These are phyloP conservation scores for Pelecanoides urinatrix DNA, from an alignment of 2,113 vertebrate species.

Conservation along the genomic window DNA sequence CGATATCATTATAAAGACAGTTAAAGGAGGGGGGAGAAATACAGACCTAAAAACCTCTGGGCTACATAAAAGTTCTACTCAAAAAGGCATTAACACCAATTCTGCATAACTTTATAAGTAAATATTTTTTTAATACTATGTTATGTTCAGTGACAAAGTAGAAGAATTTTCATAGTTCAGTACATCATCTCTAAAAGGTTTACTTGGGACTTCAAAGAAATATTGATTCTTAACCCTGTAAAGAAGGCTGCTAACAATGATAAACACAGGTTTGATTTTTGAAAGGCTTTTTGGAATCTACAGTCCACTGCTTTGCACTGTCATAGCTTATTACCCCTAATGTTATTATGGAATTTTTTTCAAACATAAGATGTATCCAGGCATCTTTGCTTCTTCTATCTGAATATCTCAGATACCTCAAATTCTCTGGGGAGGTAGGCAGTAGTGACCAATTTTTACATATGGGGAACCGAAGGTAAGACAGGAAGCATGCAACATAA, in stretches of 20 bases:
- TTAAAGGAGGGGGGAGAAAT: background rate
- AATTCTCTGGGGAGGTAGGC: background rate
- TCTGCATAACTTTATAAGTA: background rate
- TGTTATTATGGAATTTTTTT: background rate
- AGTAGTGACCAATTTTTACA: background rate
- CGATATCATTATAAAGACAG: background rate
- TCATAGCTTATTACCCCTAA: background rate
- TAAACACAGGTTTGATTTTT: background rate
- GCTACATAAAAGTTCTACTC: background rate
- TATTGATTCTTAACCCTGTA: background rate
- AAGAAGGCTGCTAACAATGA: background rate
- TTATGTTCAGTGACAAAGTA: background rate
- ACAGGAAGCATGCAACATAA: background rate
- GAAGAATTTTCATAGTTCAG: background rate
- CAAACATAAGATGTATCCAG: background rate
- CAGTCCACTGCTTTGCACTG: background rate
- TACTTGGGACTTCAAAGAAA: background rate
- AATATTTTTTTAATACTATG: background rate
- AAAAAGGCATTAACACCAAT: background rate
- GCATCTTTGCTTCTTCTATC: background rate
- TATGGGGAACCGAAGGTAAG: background rate
- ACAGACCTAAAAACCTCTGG: background rate
- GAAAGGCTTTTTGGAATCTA: background rate
- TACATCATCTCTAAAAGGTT: background rate
- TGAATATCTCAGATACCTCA: background rate